Evolutionary conservation across 2,888 invertebrate species (phyloP), one percentile per base, ranked within the genome.

Genomic region (Dilophus febrilis): DNA sequence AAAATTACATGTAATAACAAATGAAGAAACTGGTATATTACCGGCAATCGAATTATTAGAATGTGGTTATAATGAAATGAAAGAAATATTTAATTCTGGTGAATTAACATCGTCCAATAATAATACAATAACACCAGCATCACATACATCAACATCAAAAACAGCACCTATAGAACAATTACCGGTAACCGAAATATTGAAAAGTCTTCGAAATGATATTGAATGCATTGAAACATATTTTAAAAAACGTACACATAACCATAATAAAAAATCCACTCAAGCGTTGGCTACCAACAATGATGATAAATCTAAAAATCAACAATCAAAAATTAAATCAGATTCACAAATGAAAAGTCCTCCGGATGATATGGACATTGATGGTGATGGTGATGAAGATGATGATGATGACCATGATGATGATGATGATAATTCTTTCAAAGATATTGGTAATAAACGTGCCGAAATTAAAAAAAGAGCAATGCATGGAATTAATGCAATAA

Each of bases 21-120:
- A 35, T 38, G 19, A 33, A n/a, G 13, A 32, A 30, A 31, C 12
- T 31, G 22, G 37, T 10, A 19, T 40, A 27, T 30, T 40, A 18
- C 14, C 35, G 3, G 42, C 39, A 11, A 27, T 46, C 4, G 34
- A 37, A 35, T 17, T 44, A 13, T 29, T 48, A 13, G 41, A 48
- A 38, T 36, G 39, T 18, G 44, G 40, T 3, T 48, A 45, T 36
- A 48, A 48, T 42, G 43, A 46, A 38, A 46, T 45, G 43, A 46
- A 45, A 38, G 43, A 36, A 12, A 32, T 33, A 27, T 19, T 38
- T 14, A 12, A 33, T 33, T 11, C 7, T 4, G 14, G 14, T 10
- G 14, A 10, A 17, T 16, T 16, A 17, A n/a, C 22, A 22, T 6
- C 22, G 22, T 22, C 8, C 22, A 6, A 12, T 4, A 29, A 4